A percentile compares a stretch with the other conserved stretches of the same genome.
These are phyloP conservation scores for Ochropleura leucogaster DNA, from an alignment of 2,888 invertebrate genomes.

Conservation along the genomic window DNA sequence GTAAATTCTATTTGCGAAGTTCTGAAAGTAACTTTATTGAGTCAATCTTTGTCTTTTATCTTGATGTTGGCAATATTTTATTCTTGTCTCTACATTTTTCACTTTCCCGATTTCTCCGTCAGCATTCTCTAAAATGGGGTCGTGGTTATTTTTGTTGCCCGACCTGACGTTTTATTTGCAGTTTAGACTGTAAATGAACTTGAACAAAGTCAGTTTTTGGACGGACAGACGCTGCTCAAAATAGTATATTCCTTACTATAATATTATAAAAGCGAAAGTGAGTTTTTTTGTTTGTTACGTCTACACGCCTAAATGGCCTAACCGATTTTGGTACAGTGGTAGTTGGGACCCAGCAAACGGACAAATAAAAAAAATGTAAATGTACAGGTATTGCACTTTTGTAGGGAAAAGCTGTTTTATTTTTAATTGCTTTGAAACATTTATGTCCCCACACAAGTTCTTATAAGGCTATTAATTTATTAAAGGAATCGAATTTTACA, in stretches of 20 bases:
- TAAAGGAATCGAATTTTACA: neutral
- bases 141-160: constrained; percentile 2
- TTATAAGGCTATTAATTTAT: neutral
- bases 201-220: neutral
- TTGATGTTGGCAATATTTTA: constrained; percentile 32
- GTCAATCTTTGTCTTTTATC: constrained; percentile 47
- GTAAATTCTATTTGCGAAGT: constrained; percentile 32
- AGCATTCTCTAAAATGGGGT: neutral
- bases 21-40: constrained; percentile 43
- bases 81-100: constrained; percentile 33
- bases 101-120: constrained; percentile 5
- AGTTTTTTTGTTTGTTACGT: no score
- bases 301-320: no score
- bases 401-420: no score
- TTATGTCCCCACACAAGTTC: no score
- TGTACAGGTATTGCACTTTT: no score
- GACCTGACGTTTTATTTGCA: constrained; percentile 16
- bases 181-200: neutral
- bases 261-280: no score
- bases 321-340: no score
- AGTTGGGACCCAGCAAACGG: no score
- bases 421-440: no score
- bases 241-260: no score
- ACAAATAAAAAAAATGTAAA: no score
- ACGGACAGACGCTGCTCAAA: no score